Evolutionary conservation across 2,113 vertebrate genomes (phyloP), one percentile per base, ranked within the genome.

Genomic region (Amia ocellicauda): DNA sequence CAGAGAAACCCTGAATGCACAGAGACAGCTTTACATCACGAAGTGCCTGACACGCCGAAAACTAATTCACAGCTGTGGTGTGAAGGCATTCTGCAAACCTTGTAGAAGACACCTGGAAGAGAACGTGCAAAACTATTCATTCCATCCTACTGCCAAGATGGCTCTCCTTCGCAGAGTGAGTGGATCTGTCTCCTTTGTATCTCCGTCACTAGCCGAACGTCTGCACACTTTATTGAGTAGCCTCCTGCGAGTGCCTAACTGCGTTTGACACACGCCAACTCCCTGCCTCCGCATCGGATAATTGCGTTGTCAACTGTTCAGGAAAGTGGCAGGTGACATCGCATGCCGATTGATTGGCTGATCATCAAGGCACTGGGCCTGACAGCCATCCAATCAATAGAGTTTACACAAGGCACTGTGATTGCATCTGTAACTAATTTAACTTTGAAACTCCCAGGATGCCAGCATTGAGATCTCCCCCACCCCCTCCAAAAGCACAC

Each of bases 231-330:
- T 88, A 86, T 86, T 79, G 83, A 85, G 83, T 80, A 66, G 85
- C 75, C 80, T 81, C 84, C 80, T 75, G 88, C 83, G 86, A 88
- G 86, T 80, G 79, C 82, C 87, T 92, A 92, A 92, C 84, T 88
- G 83, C 85, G 79, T 88, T 87, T 91, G 90, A 92, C 90, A 91
- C 86, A 88, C 88, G 87, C 87, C 88, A 88, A 90, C 89, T 91
- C 86, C 82, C 87, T 90, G 87, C 89, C 89, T 91, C 89, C 85
- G 88, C 85, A 89, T 84, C 88, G 87, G 89, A 90, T 92, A 92
- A 92, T 92, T 92, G 90, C 88, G 88, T 91, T 90, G 89, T 90
- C 88, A 90, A 88, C 86, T 88, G 88, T 87, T 90, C 86, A 87
- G 87, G 79, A 83, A 89, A 87, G 86, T 91, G 88, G 90, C 90